phyloP scores from a whole-genome alignment of 2,888 invertebrate genomes.

The Lasioglossum lativentre region DNA sequence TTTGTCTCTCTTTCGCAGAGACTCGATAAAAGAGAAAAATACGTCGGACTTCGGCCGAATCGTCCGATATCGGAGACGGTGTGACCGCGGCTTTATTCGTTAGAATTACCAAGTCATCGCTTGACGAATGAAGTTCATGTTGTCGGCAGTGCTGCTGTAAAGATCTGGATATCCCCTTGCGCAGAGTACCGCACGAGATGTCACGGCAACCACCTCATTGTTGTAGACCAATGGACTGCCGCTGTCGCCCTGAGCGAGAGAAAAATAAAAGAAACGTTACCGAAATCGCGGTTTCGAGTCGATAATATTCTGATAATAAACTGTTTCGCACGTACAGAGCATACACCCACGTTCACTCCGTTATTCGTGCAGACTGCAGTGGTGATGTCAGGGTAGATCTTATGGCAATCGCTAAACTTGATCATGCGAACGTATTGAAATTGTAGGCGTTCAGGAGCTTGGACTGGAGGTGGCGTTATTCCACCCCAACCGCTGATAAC shows the following conservation, averaged over 20 bases:
- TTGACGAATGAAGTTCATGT: slow-evolving; percentile 10
- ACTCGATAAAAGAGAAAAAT: too few species aligned
- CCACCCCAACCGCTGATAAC: slow-evolving; percentile 54
- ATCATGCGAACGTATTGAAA: slow-evolving; percentile 38
- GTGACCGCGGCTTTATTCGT: too few species aligned
- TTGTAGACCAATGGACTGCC: slow-evolving; percentile 55
- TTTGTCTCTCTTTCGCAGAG: too few species aligned
- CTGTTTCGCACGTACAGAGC: slow-evolving; percentile 49
- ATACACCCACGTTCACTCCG: slow-evolving; percentile 30
- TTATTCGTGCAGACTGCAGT: slow-evolving; percentile 48
- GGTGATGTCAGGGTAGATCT: not conserved
- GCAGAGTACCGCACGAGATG: slow-evolving; percentile 56
- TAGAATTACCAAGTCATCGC: slow-evolving; percentile 15
- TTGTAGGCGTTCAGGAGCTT: slow-evolving; percentile 6
- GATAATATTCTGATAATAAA: not conserved
- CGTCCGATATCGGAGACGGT: too few species aligned
- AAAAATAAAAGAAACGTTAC: not conserved
- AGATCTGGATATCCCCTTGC: slow-evolving; percentile 56
- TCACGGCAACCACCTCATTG: slow-evolving; percentile 42
- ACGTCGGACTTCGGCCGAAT: too few species aligned
- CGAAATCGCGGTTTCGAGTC: not conserved
- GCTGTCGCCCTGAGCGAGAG: slow-evolving; percentile 53
- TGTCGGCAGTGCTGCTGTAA: slow-evolving; percentile 42
- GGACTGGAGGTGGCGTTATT: not conserved
- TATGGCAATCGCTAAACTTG: slow-evolving; percentile 12